Evolutionary conservation across 2,113 vertebrate species (phyloP), one percentile per base, ranked within the genome.

Genomic region (Chloebia gouldiae): DNA sequence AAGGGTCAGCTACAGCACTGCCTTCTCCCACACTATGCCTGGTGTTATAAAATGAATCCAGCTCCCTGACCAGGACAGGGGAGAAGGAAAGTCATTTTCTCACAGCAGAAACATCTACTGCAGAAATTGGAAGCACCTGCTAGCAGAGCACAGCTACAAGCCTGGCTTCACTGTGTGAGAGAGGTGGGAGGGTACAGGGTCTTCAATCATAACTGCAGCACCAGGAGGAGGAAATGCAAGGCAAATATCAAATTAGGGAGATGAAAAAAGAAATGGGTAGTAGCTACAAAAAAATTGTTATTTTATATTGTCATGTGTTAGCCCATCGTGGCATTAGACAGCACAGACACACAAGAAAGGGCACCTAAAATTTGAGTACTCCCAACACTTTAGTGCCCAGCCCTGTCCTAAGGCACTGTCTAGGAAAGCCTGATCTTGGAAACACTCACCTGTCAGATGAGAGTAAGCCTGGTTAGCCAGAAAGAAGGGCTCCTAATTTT

Each of bases 101-200:
- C 21, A n/a, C 31, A 75, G 35, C 17, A 50, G 73, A 87, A 90
- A 88, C 95, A 86, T 47, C 86, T 35, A 63, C n/a, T 54, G 54
- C 61, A 71, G 60, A 81, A 87, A 30, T 11, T 37, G 22, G 68
- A 86, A 70, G 20, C 37, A 59, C 79, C 24, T 33, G 53, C 49
- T 44, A 61, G 27, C 13, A 66, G 13, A 75, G 42, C 27, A 42
- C 61, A 93, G 82, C 81, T 79, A 72, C 47, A 73, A 84, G 28
- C 73, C 37, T 37, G 63, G 70, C 72, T 91, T 78, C 47, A 22
- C 33, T 10, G 4, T 6, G 28, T 11, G 35, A 64, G 47, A 56
- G 53, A 40, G 81, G 27, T 10, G 33, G 51, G 65, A 57, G 47
- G 76, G 59, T 69, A 44, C 23, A 9, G 25, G 31, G 20, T 57